Base-by-base conservation (phyloP, 1,140 invertebrate genomes). In the Trichomalopsis sarcophagae region DNA sequence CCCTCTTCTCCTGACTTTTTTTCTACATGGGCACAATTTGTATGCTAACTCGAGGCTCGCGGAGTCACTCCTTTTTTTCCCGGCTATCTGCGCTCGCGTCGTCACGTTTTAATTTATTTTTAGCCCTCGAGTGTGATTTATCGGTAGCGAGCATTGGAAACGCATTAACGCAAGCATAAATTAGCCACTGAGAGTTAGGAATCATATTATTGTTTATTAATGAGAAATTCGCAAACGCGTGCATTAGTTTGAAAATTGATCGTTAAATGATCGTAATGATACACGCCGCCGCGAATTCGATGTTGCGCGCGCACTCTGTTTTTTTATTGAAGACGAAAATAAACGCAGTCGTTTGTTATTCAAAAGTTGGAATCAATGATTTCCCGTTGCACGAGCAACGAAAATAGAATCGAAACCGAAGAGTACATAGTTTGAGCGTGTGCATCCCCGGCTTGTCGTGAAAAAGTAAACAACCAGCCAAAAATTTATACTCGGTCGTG, bases 81-180 rank as follows among this genome's bases (percentile, higher is more conserved):
- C 13, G 17, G 6, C n/a, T 78, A 79, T 79, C 77, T 79, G 55
- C 23, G 55, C 23, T 80, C 78, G 78, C 78, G 66, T 80, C 78
- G 78, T 80, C 66, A 80, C 78, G 77, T 79, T 66, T 30, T 66
- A 79, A 79, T 79, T 79, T 79, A 66, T 66, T 79, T 79, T 79
- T 23, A 36, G n/a, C 75, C 4, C 10, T n/a, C 10, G 0, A 21
- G 17, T 10, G 13, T 62, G 55, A 62, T 62, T 62, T 62, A n/a
- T 62, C 55, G 21, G 17, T n/a, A 21, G 55, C 17, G 21, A 21
- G 55, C 5, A 62, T 62, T 62, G 55, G 17, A 62, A 62, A 62
- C 55, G 55, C 21, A 62, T 62, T 62, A 62, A 1, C 21, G 55
- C 17, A 62, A 21, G 17, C 17, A 62, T 62, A 21, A 62, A 62